Base-by-base conservation (phyloP, 2,113 vertebrate species). In the Parus major region DNA sequence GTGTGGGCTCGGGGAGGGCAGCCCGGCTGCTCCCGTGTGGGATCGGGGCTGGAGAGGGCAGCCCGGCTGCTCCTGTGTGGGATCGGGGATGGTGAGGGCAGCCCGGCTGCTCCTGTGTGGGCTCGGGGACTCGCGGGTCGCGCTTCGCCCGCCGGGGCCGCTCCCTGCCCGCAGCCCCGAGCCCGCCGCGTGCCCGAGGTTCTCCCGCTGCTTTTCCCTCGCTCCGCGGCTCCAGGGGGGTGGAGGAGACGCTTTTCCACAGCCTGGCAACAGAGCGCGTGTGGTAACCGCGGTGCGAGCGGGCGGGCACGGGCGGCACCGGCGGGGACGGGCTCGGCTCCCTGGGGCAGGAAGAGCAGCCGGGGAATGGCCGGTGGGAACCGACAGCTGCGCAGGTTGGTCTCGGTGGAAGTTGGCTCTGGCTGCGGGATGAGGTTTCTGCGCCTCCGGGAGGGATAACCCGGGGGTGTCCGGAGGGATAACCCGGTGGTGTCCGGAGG, bases 201-300 rank as follows among this genome's bases (percentile, higher is more conserved):
- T 33, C 61, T 24, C 41, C 50, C 50, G 50, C 27, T 1, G 50
- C 1, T 56, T 57, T 33, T 0, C 14, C 28, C 3, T 2, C 11
- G 12, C 36, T 36, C 47, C 27, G 79, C 68, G 9, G 87, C 64
- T 86, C 63, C 44, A 0, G 18, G 11, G 5, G 59, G 69, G 57
- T 4, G 82, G 64, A 39, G 81, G 69, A 36, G 79, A 42, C 88
- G 80, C 89, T 56, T 3, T 3, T 10, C 56, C 61, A 79, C 3
- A 93, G 55, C 96, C 59, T 94, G 93, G 96, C 95, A 97, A 97
- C 96, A 8, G 60, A 41, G 81, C 12, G 83, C 14, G 11, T 21
- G 18, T 85, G 15, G 93, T 49, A 61, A 91, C 65, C 0, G 73
- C 9, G 90, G 47, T 14, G 84, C 5, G 6, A 27, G 55, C 7